Percentiles rank a stretch among this genome's conserved stretches.
These are phyloP conservation scores for Platynereis dumerilii DNA, from an alignment of 2,888 invertebrate species.

Conservation along the genomic window DNA sequence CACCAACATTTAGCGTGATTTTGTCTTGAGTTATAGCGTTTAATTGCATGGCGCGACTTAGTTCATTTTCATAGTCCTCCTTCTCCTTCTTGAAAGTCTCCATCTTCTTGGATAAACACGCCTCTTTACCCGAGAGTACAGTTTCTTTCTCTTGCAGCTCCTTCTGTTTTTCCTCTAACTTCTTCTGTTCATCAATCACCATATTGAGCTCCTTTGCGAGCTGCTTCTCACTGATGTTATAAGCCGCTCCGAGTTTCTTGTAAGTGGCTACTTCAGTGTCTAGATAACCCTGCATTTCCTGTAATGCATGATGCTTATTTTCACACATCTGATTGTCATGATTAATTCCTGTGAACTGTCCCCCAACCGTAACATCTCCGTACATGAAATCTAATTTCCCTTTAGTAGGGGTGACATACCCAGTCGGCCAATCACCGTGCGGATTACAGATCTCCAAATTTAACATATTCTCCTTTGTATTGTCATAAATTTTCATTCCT, in stretches of 20 bases:
- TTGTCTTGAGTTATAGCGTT: background rate
- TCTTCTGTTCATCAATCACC: too few species aligned
- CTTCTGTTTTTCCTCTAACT: conserved; percentile 19
- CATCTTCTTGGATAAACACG: background rate
- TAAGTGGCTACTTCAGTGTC: too few species aligned
- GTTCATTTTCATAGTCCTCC: conserved; percentile 21
- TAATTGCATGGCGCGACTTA: conserved; percentile 22
- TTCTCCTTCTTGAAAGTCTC: background rate
- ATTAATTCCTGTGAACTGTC: too few species aligned
- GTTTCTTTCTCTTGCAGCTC: background rate
- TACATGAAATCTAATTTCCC: too few species aligned
- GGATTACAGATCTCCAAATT: conserved; percentile 34
- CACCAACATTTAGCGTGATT: conserved; percentile 1
- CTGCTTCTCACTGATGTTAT: conserved; percentile 11
- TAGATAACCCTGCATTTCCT: too few species aligned
- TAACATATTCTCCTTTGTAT: conserved; percentile 30
- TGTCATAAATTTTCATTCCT: too few species aligned
- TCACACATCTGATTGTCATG: too few species aligned
- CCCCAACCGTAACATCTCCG: too few species aligned
- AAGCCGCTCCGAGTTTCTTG: too few species aligned
- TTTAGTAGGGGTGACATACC: background rate
- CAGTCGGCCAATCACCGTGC: conserved; percentile 33
- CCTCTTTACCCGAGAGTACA: background rate
- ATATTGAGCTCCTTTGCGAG: conserved; percentile 23
- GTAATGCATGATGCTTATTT: too few species aligned